Percentiles rank a stretch among this genome's conserved stretches.
Conservation (phyloP, 2,113 vertebrate genomes). For the Centropus unirufus region DNA sequence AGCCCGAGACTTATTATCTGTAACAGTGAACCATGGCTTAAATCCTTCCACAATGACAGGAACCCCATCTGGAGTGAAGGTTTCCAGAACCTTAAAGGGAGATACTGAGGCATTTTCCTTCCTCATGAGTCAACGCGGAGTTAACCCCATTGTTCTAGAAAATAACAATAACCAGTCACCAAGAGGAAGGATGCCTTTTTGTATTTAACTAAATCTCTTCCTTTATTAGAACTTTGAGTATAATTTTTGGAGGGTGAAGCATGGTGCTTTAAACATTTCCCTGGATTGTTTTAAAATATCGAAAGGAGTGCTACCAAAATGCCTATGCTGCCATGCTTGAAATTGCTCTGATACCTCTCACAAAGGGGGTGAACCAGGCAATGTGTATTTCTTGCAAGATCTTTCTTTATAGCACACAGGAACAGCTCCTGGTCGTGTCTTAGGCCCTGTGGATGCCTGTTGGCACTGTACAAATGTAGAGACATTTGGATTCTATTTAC, state of each 20-base stretch:
- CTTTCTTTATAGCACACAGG: not conserved
- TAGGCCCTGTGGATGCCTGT: not conserved
- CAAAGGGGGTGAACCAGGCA: not conserved
- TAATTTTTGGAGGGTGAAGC: not conserved
- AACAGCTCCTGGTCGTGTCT: not conserved
- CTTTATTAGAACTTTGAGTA: not conserved
- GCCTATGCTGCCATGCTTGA: not conserved
- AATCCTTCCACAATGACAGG: constrained; percentile 68
- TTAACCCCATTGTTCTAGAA: constrained; percentile 58
- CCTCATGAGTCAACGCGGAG: constrained; percentile 34
- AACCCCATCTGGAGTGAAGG: constrained; percentile 68
- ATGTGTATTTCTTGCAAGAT: not conserved
- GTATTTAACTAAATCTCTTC: not conserved
- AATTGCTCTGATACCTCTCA: not conserved
- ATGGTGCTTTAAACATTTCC: not conserved
- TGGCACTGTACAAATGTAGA: not conserved
- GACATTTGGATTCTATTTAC: constrained; percentile 1
- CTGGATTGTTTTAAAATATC: not conserved
- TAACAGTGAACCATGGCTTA: constrained; percentile 47
- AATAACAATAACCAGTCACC: not conserved
- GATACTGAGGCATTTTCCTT: constrained; percentile 61
- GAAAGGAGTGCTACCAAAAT: not conserved
- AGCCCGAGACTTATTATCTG: constrained; percentile 59
- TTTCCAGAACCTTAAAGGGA: constrained; percentile 66
- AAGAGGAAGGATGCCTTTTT: constrained; percentile 33